Evolutionary conservation across 2,113 vertebrate genomes (phyloP), one percentile per base, ranked within the genome.

Genomic region (Dendropsophus ebraccatus): DNA sequence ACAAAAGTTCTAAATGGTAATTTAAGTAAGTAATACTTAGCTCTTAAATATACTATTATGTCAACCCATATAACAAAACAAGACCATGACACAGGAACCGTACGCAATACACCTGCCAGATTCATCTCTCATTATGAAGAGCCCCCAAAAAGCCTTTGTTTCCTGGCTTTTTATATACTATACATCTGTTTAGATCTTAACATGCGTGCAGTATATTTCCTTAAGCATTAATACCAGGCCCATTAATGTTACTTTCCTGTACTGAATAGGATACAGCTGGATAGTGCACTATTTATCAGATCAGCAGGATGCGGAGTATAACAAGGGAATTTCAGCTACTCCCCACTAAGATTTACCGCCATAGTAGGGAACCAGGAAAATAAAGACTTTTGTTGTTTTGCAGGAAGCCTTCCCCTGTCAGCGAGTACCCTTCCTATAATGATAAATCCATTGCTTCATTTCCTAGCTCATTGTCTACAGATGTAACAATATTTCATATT

Each of bases 151-250:
- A 35, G 50, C 50, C 76, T 56, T 37, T 79, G 65, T 17, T 65
- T 81, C n/a, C 52, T 79, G 32, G 4, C 30, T 58, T 56, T 79
- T 56, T 32, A 79, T 79, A 79, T 79, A 56, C 14, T 28, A 65
- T 82, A 69, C 80, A 82, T 82, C 80, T 82, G 60, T 56, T 82
- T 82, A 69, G 49, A 30, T 32, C 45, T 65, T 50, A 25, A 70
- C 8, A 70, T 49, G 11, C 62, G 35, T 49, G 47, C 80, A 69
- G 21, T 70, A 82, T 82, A 47, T 50, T 69, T 79, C 50, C 52
- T 56, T 21, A 0, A n/a, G 21, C 32, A 79, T 58, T 58, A 79
- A 35, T 79, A 54, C 32, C 4, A 37, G 5, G 6, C 58, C 21
- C 79, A 65, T 41, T 45, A 65, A 74, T 54, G 50, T 54, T 45